Evolutionary conservation across 2,888 invertebrate genomes (phyloP), one percentile per base, ranked within the genome.

Genomic region (Ophioninae sp.): DNA sequence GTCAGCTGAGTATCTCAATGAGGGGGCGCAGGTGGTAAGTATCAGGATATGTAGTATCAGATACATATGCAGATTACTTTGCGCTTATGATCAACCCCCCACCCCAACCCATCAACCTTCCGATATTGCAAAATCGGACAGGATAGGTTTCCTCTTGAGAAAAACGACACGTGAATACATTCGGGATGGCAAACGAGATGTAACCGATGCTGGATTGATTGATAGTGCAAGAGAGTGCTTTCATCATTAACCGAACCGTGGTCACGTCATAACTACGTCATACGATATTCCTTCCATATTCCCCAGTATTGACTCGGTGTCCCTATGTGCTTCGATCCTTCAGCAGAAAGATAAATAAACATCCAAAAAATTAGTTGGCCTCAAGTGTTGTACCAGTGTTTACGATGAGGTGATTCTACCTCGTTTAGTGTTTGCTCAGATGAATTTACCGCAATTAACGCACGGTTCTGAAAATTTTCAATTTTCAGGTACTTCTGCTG

Each of bases 181-280:
- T 22, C 20, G 61, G 22, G 41, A 39, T 65, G 63, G 59, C 39
- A 23, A 13, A 51, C 23, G 41, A 80, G 58, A 68, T 30, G 44
- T 58, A 41, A 68, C 44, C 63, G 37, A 73, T 63, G 68, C 56
- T 68, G 30, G 73, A 13, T 9, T 67, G 71, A 51, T 37, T 59
- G 56, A 44, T 44, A 20, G 13, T 37, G 56, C 22, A 73, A 63
- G 63, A 67, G 59, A 76, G 76, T 77, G 72, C 75, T 75, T 76
- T 63, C 51, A 83, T 72, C 72, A 76, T 72, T 63, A 79, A 76
- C 76, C 37, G 17, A 51, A 30, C 51, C 63, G 56, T 30, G 72
- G 73, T 68, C 51, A 23, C 75, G 75, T 82, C 65, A 82, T 79
- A 82, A 79, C 79, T 79, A 75, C 23, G 59, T 72, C 79, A 82